Conservation (phyloP, 2,113 vertebrate genomes). For the Verasper variegatus region DNA sequence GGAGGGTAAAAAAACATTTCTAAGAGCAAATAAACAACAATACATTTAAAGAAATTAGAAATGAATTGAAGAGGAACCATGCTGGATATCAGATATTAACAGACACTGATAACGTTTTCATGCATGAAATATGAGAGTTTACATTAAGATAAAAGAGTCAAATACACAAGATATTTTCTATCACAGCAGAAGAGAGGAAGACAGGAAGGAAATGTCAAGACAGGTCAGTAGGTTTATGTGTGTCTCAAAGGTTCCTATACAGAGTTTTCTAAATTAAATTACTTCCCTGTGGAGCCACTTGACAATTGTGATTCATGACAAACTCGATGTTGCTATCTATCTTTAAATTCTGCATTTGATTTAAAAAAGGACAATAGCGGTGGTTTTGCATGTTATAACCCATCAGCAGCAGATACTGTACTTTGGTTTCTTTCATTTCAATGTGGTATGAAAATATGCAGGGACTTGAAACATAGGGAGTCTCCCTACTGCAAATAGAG, state of each 20-base stretch:
- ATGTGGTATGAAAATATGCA: slow-evolving; percentile 19
- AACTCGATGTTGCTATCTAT: neutral
- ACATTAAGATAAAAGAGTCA: neutral
- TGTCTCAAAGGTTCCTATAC: neutral
- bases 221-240: too few relatives aligned
- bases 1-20: neutral
- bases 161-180: neutral
- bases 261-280: neutral
- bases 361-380: neutral
- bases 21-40: neutral
- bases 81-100: neutral
- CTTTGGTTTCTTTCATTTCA: slow-evolving; percentile 28
- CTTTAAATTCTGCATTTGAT: slow-evolving; percentile 6
- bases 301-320: neutral
- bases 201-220: too few relatives aligned
- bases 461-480: neutral
- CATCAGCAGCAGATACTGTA: neutral
- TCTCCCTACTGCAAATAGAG: neutral
- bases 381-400: slow-evolving; percentile 11
- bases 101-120: neutral
- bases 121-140: neutral
- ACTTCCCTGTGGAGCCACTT: neutral
- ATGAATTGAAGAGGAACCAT: neutral
- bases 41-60: neutral
- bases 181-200: too few relatives aligned